A percentile compares a stretch with the other conserved stretches of the same genome.
phyloP scores from a whole-genome alignment of 1,140 invertebrate species.

The Triops cancriformis region DNA sequence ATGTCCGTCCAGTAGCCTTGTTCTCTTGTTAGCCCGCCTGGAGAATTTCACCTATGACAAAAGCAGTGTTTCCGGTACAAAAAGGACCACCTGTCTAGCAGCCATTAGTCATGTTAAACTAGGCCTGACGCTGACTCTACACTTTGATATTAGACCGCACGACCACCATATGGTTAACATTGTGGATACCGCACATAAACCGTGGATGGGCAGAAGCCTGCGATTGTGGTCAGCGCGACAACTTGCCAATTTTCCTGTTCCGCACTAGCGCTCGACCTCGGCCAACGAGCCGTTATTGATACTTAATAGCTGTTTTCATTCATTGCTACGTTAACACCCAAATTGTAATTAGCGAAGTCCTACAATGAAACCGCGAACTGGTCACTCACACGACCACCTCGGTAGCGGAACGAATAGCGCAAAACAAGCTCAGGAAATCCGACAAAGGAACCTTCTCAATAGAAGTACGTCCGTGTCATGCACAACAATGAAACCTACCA shows the following conservation, averaged over 20 bases:
- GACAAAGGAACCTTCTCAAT: not conserved
- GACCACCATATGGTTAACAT: no score
- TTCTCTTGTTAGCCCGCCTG: not conserved
- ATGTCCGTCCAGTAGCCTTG: not conserved
- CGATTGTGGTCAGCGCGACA: not conserved
- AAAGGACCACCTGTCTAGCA: not conserved
- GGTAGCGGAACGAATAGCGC: not conserved
- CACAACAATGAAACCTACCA: not conserved
- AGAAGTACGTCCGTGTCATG: not conserved
- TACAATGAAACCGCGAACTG: not conserved
- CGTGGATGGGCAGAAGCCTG: no score
- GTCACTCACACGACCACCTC: not conserved
- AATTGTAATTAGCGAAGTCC: not conserved
- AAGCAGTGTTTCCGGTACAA: slow-evolving; percentile 13
- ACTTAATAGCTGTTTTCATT: not conserved
- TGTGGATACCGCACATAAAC: no score
- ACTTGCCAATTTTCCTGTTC: not conserved
- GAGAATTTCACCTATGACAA: not conserved
- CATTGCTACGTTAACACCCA: not conserved
- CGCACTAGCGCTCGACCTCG: not conserved
- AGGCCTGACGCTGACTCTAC: not conserved
- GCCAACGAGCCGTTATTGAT: not conserved
- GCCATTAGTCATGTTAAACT: slow-evolving; percentile 5
- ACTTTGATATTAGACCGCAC: not conserved
- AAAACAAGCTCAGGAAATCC: slow-evolving; percentile 10